phyloP scores from a whole-genome alignment of 23 tunicate species.

The Botrylloides violaceus region DNA sequence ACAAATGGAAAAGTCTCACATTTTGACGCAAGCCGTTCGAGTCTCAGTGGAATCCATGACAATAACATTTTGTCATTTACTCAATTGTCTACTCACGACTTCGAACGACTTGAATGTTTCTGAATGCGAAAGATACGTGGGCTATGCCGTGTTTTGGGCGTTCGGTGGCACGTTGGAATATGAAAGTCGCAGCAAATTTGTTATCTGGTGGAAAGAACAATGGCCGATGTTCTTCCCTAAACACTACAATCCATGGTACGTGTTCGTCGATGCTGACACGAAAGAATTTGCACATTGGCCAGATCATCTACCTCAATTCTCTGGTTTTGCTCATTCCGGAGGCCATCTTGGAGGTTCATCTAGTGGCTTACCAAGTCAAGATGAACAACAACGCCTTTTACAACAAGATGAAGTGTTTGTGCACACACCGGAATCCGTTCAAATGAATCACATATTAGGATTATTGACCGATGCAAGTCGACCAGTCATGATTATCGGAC shows the following conservation, averaged over 20 bases:
- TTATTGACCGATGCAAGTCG: conserved; percentile 75
- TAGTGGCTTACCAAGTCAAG: background rate
- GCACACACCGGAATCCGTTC: conserved; percentile 70
- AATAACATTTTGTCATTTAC: conserved; percentile 56
- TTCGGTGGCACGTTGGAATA: conserved; percentile 81
- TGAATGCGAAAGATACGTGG: conserved; percentile 62
- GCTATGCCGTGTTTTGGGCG: conserved; percentile 83
- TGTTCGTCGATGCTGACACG: conserved; percentile 61
- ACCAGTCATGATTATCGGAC: conserved; percentile 58
- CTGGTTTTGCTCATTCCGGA: conserved; percentile 42
- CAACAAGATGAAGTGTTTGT: conserved; percentile 58
- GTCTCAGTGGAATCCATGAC: conserved; percentile 70
- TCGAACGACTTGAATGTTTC: conserved; percentile 19
- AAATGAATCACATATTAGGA: conserved; percentile 53
- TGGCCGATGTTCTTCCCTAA: conserved; percentile 67
- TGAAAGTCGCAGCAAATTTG: conserved; percentile 45
- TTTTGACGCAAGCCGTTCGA: conserved; percentile 35
- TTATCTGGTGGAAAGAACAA: conserved; percentile 73
- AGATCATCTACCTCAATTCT: conserved; percentile 74
- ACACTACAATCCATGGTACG: conserved; percentile 51
- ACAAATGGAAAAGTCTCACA: conserved; percentile 4
- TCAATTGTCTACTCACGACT: conserved; percentile 56
- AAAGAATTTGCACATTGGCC: conserved; percentile 65
- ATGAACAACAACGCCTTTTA: conserved; percentile 22
- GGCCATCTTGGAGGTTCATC: background rate